phyloP scores from a whole-genome alignment of 53 echinoderm and acorn worm genomes.

The Luidia sarsii region DNA sequence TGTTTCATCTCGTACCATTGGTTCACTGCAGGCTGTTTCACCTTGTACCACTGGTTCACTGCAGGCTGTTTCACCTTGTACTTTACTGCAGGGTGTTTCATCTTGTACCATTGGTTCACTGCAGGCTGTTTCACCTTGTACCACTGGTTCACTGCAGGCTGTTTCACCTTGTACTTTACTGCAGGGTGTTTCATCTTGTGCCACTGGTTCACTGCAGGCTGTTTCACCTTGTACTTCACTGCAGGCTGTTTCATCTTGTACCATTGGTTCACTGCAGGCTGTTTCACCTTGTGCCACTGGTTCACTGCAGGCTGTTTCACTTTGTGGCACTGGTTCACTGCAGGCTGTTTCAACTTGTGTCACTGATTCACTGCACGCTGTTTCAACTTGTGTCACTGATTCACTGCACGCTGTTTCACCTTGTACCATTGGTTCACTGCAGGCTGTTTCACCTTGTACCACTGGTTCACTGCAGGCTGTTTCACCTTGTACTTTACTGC shows the following conservation, averaged over 20 bases:
- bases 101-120: not conserved
- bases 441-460: not conserved
- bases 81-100: not conserved
- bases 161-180: too few relatives aligned
- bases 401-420: not conserved
- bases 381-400: not conserved
- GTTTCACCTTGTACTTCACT: too few relatives aligned
- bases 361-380: not conserved
- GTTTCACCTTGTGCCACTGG: not conserved
- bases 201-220: not conserved
- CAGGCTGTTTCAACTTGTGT: not conserved
- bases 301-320: not conserved
- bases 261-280: not conserved
- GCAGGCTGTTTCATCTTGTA: too few relatives aligned
- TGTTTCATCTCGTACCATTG: too few relatives aligned
- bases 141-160: too few relatives aligned
- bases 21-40: too few relatives aligned
- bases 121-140: not conserved
- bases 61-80: not conserved
- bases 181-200: too few relatives aligned
- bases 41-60: not conserved
- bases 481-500: not conserved
- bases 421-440: not conserved
- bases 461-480: not conserved
- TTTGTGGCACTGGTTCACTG: constrained; percentile 1